Evolutionary conservation across 2,797 vertebrate species (phyloP).

Genomic region (Danio kyathit): DNA sequence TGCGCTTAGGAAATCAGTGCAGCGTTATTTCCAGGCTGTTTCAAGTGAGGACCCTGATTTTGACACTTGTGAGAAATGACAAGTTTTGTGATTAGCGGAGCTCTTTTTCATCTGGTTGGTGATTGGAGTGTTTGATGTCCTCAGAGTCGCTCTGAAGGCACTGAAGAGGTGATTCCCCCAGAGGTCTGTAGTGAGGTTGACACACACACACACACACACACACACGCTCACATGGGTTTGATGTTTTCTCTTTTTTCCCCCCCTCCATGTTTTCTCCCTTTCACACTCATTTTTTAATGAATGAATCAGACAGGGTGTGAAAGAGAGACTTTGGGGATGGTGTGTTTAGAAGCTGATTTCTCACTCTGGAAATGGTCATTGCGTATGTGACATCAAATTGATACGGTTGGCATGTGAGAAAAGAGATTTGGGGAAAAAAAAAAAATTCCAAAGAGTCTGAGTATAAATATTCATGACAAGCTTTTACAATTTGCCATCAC

Average conservation of each 20-base stretch:
- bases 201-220: conserved; percentile 53
- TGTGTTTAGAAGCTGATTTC: conserved; percentile 42
- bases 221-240: conserved; percentile 37
- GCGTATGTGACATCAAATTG: conserved; percentile 31
- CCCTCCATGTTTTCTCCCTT: conserved; percentile 20
- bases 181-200: conserved; percentile 61
- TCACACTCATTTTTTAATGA: conserved; percentile 53
- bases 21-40: conserved; percentile 42
- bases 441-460: not conserved
- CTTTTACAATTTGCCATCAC: not conserved
- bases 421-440: not conserved
- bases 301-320: conserved; percentile 61
- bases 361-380: conserved; percentile 48
- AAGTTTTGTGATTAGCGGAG: conserved; percentile 59
- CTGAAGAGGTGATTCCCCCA: conserved; percentile 53
- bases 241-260: conserved; percentile 49
- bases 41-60: conserved; percentile 47
- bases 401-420: conserved; percentile 27
- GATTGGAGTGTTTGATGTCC: conserved; percentile 65
- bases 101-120: conserved; percentile 63
- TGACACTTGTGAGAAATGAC: conserved; percentile 59
- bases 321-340: conserved; percentile 54
- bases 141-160: conserved; percentile 53
- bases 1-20: conserved; percentile 37
- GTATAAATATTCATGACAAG: conserved; percentile 21